Base-by-base conservation (phyloP, 2,888 invertebrate species). In the Homarus gammarus region DNA sequence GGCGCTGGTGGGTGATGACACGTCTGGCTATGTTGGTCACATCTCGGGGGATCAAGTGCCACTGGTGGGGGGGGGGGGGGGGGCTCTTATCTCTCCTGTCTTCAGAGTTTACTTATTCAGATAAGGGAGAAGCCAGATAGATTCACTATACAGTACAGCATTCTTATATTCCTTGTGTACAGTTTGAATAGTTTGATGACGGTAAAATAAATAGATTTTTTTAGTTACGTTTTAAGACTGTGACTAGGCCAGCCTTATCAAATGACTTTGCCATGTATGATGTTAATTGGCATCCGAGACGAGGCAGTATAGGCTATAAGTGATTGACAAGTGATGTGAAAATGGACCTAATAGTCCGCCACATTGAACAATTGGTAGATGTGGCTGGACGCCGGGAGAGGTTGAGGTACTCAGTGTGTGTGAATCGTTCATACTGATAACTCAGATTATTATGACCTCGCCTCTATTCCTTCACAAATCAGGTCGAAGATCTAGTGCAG, bases 1-100 rank as follows among this genome's bases (percentile, higher is more conserved):
- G 33, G 15, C 38, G 36, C 38, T 8, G 22, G n/a, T 36, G 18
- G 2, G 36, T 36, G 40, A n/a, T 73, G 73, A 18, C 73, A 36
- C 8, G n/a, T 36, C 73, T 73, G 36, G 18, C 38, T 8, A 2
- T 70, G 31, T 27, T 36, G 6, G 73, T 73, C 36, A 18, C 40
- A 70, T 15, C 36, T 73, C 18, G 56, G 56, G 56, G 56, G 73
- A 33, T 73, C 73, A 73, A 73, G 73, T 36, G 33, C 40, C 1
- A 36, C 12, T 36, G n/a, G n/a, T 33, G 22, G 73, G n/a, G 2
- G 18, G 18, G n/a, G 33, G 5, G 33, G 22, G 70, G 31, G 33
- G 18, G n/a, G 36, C 6, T 73, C 73, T 73, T 73, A 73, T 73
- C 73, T 73, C 15, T 36, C 38, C 31, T 72, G 8, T 5, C 33